Percentiles rank a stretch among this genome's conserved stretches.
Evolutionary conservation across 2,113 vertebrate species (phyloP).

Genomic region (Monarcha castaneiventris): DNA sequence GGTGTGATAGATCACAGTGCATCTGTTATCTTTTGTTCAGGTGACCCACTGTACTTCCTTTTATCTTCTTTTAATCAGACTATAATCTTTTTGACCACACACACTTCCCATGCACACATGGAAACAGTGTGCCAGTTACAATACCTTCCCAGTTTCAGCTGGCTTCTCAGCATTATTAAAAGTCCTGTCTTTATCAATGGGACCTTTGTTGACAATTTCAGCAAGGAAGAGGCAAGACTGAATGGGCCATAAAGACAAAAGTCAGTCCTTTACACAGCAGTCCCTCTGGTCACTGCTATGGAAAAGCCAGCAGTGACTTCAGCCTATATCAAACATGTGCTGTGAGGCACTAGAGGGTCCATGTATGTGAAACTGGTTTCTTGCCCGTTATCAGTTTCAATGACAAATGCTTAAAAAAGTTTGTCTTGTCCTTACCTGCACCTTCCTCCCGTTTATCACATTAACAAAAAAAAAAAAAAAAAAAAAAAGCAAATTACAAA

Average conservation of each 20-base stretch:
- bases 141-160: not conserved
- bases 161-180: not conserved
- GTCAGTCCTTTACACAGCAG: not conserved
- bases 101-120: fast-evolving
- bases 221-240: not conserved
- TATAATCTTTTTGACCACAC: not conserved
- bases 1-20: not conserved
- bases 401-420: not conserved
- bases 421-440: not conserved
- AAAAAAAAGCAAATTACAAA: not conserved
- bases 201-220: not conserved
- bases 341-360: not conserved
- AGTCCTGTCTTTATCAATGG: not conserved
- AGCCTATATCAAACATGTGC: not conserved
- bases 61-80: not conserved
- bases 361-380: fast-evolving
- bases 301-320: not conserved
- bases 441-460: not conserved
- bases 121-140: not conserved
- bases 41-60: not conserved
- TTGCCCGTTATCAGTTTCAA: not conserved
- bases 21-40: not conserved
- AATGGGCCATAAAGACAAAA: not conserved
- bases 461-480: too few relatives aligned
- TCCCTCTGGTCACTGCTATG: not conserved